Conservation (phyloP, 2,888 invertebrate genomes). For the Macaria notata region DNA sequence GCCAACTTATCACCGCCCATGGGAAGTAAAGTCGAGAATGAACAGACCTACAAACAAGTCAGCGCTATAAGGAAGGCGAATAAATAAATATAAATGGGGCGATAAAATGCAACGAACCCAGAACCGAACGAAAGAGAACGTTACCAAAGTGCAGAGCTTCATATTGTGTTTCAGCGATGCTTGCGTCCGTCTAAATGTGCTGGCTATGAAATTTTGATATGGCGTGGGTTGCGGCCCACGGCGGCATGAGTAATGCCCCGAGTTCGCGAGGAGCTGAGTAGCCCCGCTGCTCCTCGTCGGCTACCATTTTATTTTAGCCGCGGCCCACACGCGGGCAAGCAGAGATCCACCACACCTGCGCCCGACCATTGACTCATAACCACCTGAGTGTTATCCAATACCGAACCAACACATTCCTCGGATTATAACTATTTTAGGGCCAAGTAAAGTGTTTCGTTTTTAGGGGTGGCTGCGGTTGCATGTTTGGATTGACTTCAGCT, state of each 20-base stretch:
- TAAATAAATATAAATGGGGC: conserved; percentile 12
- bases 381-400: conserved; percentile 75
- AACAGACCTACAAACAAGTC: conserved; percentile 15
- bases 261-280: conserved; percentile 64
- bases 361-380: conserved; percentile 58
- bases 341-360: conserved; percentile 72
- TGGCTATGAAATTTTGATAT: conserved; percentile 74
- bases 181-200: conserved; percentile 58
- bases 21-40: conserved; percentile 5
- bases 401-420: conserved; percentile 47
- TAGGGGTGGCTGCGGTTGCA: conserved; percentile 3
- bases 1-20: conserved; percentile 5
- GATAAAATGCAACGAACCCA: conserved; percentile 15
- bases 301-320: conserved; percentile 72
- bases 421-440: conserved; percentile 32
- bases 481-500: not conserved
- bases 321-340: conserved; percentile 63
- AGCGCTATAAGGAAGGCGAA: conserved; percentile 9
- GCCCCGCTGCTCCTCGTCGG: conserved; percentile 49
- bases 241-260: conserved; percentile 68
- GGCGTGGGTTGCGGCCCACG: conserved; percentile 71
- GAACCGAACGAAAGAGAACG: conserved; percentile 3
- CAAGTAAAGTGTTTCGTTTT: not conserved
- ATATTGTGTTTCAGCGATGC: conserved; percentile 26
- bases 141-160: conserved; percentile 14